Percentiles rank a stretch among this genome's conserved stretches.
Evolutionary conservation across 2,888 invertebrate species (phyloP).

Genomic region (Thymelicus acteon): DNA sequence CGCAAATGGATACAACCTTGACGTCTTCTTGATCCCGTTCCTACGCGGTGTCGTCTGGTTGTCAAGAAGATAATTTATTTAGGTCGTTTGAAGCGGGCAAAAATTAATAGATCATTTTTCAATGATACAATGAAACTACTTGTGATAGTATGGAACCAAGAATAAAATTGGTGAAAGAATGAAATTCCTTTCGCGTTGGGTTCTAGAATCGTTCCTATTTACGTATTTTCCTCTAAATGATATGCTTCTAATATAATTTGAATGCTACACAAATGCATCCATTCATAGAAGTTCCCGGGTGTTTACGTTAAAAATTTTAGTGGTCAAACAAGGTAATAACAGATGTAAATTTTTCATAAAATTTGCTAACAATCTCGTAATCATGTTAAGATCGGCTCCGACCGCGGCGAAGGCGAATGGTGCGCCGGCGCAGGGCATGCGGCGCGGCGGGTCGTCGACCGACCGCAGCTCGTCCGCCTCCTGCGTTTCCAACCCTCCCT

Average conservation of each 20-base stretch:
- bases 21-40: constrained; percentile 77
- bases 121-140: neutral
- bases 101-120: constrained; percentile 58
- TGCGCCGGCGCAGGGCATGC: constrained; percentile 79
- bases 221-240: too few relatives aligned
- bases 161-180: too few relatives aligned
- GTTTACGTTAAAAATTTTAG: constrained; percentile 18
- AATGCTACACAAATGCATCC: neutral
- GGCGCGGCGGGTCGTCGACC: constrained; percentile 82
- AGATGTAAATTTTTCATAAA: constrained; percentile 35
- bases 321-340: constrained; percentile 32
- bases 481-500: constrained; percentile 76
- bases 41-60: constrained; percentile 70
- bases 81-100: constrained; percentile 63
- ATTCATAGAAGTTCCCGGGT: neutral
- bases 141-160: too few relatives aligned
- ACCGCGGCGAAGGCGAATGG: constrained; percentile 66
- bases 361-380: constrained; percentile 66
- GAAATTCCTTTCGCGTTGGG: too few relatives aligned
- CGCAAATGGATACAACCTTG: constrained; percentile 81
- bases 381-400: constrained; percentile 68
- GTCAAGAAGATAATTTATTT: constrained; percentile 63
- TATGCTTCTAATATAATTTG: neutral
- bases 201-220: too few relatives aligned
- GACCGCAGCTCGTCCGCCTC: constrained; percentile 79